A percentile compares a stretch with the other conserved stretches of the same genome.
phyloP scores from a whole-genome alignment of 1,140 invertebrate genomes.

The Cydia pomonella region DNA sequence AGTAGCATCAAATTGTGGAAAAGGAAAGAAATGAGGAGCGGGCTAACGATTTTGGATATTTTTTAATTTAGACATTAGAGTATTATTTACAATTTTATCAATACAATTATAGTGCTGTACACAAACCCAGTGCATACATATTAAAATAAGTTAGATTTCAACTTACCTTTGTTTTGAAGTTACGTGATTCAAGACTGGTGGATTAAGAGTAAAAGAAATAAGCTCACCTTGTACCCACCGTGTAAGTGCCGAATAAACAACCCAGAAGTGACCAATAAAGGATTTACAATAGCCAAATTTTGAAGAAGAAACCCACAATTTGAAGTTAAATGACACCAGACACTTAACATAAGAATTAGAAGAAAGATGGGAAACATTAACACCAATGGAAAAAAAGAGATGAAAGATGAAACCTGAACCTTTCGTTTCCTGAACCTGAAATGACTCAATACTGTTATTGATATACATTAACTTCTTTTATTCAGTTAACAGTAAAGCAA shows the following conservation, averaged over 20 bases:
- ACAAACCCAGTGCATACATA: slow-evolving; percentile 8
- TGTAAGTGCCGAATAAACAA: slow-evolving; percentile 23
- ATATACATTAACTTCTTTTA: too few species aligned
- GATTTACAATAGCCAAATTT: neutral
- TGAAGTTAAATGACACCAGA: neutral
- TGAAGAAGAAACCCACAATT: slow-evolving; percentile 21
- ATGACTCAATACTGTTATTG: too few species aligned
- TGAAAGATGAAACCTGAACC: neutral
- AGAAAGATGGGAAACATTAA: neutral
- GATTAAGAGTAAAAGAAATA: neutral
- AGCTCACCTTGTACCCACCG: slow-evolving; percentile 15
- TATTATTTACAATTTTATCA: neutral
- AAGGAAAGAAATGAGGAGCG: neutral
- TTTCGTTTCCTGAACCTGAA: neutral
- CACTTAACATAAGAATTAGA: neutral
- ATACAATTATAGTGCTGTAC: slow-evolving; percentile 12
- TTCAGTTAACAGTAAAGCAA: too few species aligned
- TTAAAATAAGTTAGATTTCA: slow-evolving; percentile 30
- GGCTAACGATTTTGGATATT: neutral
- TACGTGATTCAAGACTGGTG: slow-evolving; percentile 18
- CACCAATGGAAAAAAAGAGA: neutral
- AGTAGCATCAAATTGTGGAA: neutral
- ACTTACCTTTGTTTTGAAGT: slow-evolving; percentile 17
- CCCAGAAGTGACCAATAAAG: neutral
- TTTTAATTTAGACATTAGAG: neutral